Evolutionary conservation across 2,888 invertebrate species (phyloP).

Genomic region (Agrypnus murinus): DNA sequence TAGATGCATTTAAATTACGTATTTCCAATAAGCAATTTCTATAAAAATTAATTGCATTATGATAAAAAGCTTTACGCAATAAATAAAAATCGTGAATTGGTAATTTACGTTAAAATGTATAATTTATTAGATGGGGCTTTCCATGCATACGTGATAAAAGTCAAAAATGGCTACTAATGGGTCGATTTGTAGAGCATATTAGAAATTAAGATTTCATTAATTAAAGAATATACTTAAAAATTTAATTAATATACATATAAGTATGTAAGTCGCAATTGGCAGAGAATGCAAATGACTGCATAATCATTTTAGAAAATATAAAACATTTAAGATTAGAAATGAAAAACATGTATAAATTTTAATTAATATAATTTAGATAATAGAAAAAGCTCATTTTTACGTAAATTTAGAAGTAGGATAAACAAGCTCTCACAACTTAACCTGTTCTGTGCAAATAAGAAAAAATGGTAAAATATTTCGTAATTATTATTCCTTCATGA

Average conservation of each 20-base stretch:
- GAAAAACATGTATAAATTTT: constrained; percentile 20
- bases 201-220: constrained; percentile 20
- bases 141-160: not conserved
- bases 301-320: constrained; percentile 4
- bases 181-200: not conserved
- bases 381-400: constrained; percentile 11
- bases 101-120: not conserved
- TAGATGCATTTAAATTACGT: too few species aligned
- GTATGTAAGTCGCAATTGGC: not conserved
- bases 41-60: constrained; percentile 12
- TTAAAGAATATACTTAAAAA: not conserved
- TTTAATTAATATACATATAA: not conserved
- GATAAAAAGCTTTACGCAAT: not conserved
- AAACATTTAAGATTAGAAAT: constrained; percentile 17
- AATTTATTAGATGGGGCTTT: not conserved
- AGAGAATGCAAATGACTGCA: constrained; percentile 14
- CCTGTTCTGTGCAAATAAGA: constrained; percentile 18
- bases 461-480: not conserved
- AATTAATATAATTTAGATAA: constrained; percentile 28
- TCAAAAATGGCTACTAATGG: not conserved
- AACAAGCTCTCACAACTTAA: constrained; percentile 7
- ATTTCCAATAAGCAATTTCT: too few species aligned
- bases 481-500: not conserved
- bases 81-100: not conserved
- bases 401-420: constrained; percentile 20